Evolutionary conservation across 2,113 vertebrate species (phyloP).

Genomic region (Paracanthobrama guichenoti): DNA sequence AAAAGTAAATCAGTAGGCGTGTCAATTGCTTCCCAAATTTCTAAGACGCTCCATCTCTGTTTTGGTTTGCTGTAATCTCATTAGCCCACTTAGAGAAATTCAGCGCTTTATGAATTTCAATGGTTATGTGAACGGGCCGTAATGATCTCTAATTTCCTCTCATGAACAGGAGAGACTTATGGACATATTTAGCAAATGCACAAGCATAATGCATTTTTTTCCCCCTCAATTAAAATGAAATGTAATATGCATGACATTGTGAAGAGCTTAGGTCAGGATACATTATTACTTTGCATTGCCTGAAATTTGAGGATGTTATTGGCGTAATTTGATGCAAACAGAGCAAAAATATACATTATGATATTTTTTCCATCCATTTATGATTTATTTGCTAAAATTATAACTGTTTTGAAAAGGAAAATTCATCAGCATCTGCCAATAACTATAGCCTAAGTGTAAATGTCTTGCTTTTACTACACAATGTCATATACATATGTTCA

Average conservation of each 20-base stretch:
- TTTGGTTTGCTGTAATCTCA: conserved; percentile 23
- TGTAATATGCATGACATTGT: not conserved
- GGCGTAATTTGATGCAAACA: not conserved
- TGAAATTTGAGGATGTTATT: not conserved
- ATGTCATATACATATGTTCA: not conserved
- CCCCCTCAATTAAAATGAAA: not conserved
- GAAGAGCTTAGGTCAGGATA: not conserved
- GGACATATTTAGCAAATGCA: conserved; percentile 9
- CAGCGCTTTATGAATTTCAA: not conserved
- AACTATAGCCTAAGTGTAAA: not conserved
- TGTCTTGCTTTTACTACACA: not conserved
- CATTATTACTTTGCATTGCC: not conserved
- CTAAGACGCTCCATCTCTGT: conserved; percentile 5
- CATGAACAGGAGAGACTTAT: not conserved
- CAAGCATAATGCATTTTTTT: not conserved
- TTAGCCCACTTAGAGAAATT: conserved; percentile 13
- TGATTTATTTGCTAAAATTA: not conserved
- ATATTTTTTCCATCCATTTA: not conserved
- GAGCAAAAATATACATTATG: not conserved
- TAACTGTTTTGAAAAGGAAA: not conserved
- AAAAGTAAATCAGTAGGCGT: conserved; percentile 26
- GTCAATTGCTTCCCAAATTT: conserved; percentile 28
- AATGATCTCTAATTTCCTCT: conserved; percentile 24
- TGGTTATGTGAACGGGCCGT: not conserved
- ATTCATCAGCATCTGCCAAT: not conserved